Conservation (phyloP, 2,888 invertebrate species). For the Macrosoma leucophasiata region DNA sequence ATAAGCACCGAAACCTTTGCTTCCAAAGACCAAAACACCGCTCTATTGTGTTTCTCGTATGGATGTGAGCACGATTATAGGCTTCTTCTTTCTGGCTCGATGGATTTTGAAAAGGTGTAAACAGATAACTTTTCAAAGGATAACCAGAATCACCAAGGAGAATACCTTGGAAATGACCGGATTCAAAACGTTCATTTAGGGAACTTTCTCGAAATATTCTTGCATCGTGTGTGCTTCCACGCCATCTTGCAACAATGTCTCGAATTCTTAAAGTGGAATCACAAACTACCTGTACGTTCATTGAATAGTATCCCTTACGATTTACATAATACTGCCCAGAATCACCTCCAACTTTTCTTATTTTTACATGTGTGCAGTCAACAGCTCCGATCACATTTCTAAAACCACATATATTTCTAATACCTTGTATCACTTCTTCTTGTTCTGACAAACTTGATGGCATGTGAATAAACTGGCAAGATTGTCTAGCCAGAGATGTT, state of each 20-base stretch:
- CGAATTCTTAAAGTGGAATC: slow-evolving; percentile 23
- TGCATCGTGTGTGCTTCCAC: slow-evolving; percentile 25
- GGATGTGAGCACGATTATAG: slow-evolving; percentile 23
- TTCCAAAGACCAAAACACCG: slow-evolving; percentile 22
- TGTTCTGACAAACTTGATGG: slow-evolving; percentile 13
- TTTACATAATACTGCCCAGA: slow-evolving; percentile 18
- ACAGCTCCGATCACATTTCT: slow-evolving; percentile 19
- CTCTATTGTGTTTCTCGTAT: slow-evolving; percentile 20
- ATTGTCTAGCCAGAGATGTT: slow-evolving; percentile 12
- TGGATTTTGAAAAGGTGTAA: slow-evolving; percentile 19
- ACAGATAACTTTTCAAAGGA: slow-evolving; percentile 18
- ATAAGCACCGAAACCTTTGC: slow-evolving; percentile 9
- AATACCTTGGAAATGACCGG: slow-evolving; percentile 15
- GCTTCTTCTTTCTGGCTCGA: slow-evolving; percentile 13
- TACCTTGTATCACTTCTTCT: slow-evolving; percentile 13
- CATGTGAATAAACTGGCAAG: slow-evolving; percentile 19
- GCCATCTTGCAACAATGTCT: slow-evolving; percentile 25
- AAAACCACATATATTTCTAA: slow-evolving; percentile 17
- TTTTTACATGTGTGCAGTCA: slow-evolving; percentile 20
- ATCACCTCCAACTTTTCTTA: slow-evolving; percentile 16
- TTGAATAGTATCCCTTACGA: slow-evolving; percentile 21
- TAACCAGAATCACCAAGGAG: slow-evolving; percentile 25
- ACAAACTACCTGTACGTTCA: slow-evolving; percentile 20
- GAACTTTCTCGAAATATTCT: slow-evolving; percentile 20
- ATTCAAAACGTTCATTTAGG: slow-evolving; percentile 16